phyloP scores from a whole-genome alignment of 2,888 invertebrate genomes.

The Pyrgus malvae region DNA sequence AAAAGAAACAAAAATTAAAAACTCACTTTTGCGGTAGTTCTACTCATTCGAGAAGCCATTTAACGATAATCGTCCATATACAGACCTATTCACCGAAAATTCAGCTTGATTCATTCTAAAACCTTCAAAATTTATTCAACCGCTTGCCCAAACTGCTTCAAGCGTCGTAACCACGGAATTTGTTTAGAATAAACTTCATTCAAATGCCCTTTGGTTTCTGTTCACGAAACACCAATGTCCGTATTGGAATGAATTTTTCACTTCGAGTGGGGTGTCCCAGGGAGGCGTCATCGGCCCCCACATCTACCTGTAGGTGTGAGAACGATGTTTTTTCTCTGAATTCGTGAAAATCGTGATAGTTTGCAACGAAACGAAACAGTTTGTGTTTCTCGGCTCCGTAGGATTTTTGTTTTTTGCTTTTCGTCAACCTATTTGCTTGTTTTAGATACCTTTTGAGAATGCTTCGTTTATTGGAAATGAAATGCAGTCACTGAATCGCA shows the following conservation, averaged over 20 bases:
- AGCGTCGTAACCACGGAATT: conserved; percentile 31
- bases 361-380: conserved; percentile 26
- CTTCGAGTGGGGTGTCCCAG: conserved; percentile 19
- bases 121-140: conserved; percentile 14
- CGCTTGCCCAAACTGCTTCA: conserved; percentile 15
- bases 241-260: conserved; percentile 29
- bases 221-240: conserved; percentile 28
- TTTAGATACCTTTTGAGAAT: conserved; percentile 16
- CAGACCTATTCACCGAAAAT: conserved; percentile 4
- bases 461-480: conserved; percentile 11
- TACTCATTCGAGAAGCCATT: not conserved
- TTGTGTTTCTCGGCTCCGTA: conserved; percentile 24
- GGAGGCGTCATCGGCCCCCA: conserved; percentile 12
- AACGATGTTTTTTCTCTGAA: conserved; percentile 25
- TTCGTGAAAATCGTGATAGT: conserved; percentile 26
- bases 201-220: conserved; percentile 29
- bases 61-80: conserved; percentile 3
- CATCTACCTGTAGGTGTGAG: conserved; percentile 22
- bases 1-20: no score
- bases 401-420: conserved; percentile 19
- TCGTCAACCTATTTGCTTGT: conserved; percentile 22
- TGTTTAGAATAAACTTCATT: conserved; percentile 34
- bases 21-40: not conserved
- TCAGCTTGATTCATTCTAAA: conserved; percentile 3
- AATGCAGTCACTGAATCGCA: not conserved